A percentile compares a stretch with the other conserved stretches of the same genome.
These are phyloP conservation scores for Scelioninae gen. 1 DNA, from an alignment of 2,888 invertebrate species.

Conservation along the genomic window DNA sequence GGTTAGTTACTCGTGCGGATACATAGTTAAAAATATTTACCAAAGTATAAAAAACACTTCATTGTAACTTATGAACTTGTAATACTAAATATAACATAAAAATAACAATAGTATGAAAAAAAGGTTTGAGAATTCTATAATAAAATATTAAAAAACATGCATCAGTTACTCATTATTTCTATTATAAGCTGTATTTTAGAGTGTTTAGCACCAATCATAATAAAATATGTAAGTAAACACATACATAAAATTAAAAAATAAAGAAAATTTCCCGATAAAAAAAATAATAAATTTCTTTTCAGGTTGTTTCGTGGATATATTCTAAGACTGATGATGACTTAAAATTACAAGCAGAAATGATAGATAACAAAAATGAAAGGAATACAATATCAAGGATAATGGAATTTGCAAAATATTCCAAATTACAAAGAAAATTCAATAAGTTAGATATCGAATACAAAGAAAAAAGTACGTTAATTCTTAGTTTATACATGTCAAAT, in stretches of 20 bases:
- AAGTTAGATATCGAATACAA: slow-evolving; percentile 79
- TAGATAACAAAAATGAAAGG: slow-evolving; percentile 79
- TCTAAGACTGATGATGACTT: slow-evolving; percentile 72
- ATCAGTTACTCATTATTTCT: slow-evolving; percentile 76
- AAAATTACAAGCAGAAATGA: slow-evolving; percentile 74
- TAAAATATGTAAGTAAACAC: slow-evolving; percentile 78
- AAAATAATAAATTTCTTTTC: not conserved
- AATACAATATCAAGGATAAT: slow-evolving; percentile 81
- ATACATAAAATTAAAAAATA: not conserved
- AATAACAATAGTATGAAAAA: slow-evolving; percentile 11
- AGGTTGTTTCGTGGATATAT: slow-evolving; percentile 75
- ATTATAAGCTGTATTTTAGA: slow-evolving; percentile 76
- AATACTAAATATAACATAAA: slow-evolving; percentile 12
- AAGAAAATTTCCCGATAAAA: not conserved
- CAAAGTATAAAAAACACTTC: slow-evolving; percentile 24
- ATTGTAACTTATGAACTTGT: not conserved
- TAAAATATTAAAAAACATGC: slow-evolving; percentile 29
- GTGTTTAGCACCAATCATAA: slow-evolving; percentile 75
- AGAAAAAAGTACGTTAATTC: slow-evolving; percentile 75
- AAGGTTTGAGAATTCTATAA: slow-evolving; percentile 1
- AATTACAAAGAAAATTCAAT: slow-evolving; percentile 81
- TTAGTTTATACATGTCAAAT: slow-evolving; percentile 21
- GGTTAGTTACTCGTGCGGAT: not conserved
- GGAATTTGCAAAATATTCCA: slow-evolving; percentile 84
- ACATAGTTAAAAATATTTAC: slow-evolving; percentile 23